phyloP scores from a whole-genome alignment of 2,113 vertebrate genomes.

The Jacana jacana region DNA sequence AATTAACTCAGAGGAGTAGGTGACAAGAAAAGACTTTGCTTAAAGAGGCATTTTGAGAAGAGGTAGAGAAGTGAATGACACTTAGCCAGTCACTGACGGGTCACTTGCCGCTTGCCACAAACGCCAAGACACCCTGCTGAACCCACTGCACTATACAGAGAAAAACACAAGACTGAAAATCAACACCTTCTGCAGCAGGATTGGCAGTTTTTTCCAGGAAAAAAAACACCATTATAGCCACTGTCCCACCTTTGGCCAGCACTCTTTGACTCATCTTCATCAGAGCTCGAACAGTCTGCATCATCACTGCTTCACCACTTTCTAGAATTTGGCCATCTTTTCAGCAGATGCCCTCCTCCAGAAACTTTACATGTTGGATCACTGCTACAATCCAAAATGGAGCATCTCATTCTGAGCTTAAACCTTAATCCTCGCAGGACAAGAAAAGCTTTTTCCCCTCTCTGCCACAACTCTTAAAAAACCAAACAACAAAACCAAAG shows the following conservation, averaged over 20 bases:
- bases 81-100: neutral
- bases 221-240: neutral
- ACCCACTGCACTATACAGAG: neutral
- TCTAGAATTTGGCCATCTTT: neutral
- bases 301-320: neutral
- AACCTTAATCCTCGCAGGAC: neutral
- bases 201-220: neutral
- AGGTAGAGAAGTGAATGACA: neutral
- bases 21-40: conserved; percentile 3
- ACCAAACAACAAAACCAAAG: neutral
- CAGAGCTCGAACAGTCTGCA: neutral
- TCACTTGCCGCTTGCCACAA: neutral
- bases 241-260: neutral
- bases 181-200: neutral
- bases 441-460: neutral
- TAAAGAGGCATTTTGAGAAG: neutral
- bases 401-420: neutral
- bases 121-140: neutral
- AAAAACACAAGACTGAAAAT: neutral
- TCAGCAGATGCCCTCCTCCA: neutral
- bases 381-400: neutral
- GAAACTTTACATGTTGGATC: neutral
- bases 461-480: neutral
- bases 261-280: neutral
- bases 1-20: neutral